Evolutionary conservation across 1,140 invertebrate species (phyloP).

Genomic region (Orchestia grillus): DNA sequence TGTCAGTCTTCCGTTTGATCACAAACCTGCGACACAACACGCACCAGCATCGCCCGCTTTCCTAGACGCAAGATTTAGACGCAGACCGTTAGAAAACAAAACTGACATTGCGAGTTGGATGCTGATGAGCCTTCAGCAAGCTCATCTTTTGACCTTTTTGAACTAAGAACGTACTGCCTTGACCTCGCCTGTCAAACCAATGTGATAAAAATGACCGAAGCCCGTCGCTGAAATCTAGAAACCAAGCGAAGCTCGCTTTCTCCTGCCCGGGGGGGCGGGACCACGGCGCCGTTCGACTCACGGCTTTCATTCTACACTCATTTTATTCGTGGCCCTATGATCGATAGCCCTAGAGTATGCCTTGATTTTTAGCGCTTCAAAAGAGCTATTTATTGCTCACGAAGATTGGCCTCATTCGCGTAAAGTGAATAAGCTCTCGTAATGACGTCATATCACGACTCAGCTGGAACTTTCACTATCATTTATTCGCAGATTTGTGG

Average conservation of each 20-base stretch:
- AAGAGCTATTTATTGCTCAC: background rate
- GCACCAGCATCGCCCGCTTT: background rate
- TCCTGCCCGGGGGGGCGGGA: background rate
- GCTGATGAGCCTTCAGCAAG: constrained; percentile 3
- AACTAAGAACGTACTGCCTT: constrained; percentile 35
- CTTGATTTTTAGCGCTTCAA: background rate
- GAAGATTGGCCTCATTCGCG: background rate
- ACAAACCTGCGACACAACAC: background rate
- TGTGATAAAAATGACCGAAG: constrained; percentile 34
- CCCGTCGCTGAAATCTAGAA: background rate
- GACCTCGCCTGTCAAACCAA: constrained; percentile 40
- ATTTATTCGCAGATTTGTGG: background rate
- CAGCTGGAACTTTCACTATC: background rate
- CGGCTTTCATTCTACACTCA: background rate
- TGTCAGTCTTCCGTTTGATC: constrained; percentile 28
- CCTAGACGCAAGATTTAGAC: background rate
- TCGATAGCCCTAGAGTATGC: background rate
- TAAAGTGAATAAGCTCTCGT: background rate
- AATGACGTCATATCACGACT: background rate
- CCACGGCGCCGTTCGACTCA: background rate
- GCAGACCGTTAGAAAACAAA: constrained; percentile 5
- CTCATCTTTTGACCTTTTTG: constrained; percentile 33
- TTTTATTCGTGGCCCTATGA: background rate
- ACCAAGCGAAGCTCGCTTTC: constrained; percentile 3
- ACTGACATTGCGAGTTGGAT: background rate